Conservation (phyloP, 2,797 vertebrate genomes). For the Sebastes oblongus region DNA sequence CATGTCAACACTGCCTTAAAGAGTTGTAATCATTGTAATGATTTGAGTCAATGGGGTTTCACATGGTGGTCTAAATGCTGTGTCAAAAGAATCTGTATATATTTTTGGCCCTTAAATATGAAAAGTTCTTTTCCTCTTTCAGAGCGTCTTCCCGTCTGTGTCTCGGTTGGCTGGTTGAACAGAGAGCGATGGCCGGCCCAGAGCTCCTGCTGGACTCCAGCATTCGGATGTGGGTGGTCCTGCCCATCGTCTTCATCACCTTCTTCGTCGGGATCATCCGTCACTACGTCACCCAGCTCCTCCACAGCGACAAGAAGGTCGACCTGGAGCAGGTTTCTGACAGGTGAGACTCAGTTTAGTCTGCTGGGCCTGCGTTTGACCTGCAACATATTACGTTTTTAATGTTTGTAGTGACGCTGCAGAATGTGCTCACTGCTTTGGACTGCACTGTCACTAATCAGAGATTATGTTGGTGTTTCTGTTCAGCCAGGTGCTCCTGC, state of each 20-base stretch:
- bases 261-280: slow-evolving; percentile 85
- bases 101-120: background rate
- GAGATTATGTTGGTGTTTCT: background rate
- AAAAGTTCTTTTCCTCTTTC: background rate
- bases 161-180: background rate
- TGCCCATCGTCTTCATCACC: slow-evolving; percentile 88
- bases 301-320: slow-evolving; percentile 84
- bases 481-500: slow-evolving; percentile 80
- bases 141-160: slow-evolving; percentile 9
- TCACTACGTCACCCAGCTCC: slow-evolving; percentile 84
- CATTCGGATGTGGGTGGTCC: slow-evolving; percentile 87
- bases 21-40: background rate
- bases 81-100: background rate
- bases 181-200: slow-evolving; percentile 77
- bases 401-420: background rate
- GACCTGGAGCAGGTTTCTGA: slow-evolving; percentile 85
- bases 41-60: background rate
- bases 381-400: background rate
- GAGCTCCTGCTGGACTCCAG: slow-evolving; percentile 87
- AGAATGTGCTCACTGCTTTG: background rate
- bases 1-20: background rate
- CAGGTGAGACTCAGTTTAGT: slow-evolving; percentile 73
- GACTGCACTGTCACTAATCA: background rate
- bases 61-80: background rate
- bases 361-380: background rate